Evolutionary conservation across 2,888 invertebrate species (phyloP), one percentile per base, ranked within the genome.

Genomic region (Catocala sponsa): DNA sequence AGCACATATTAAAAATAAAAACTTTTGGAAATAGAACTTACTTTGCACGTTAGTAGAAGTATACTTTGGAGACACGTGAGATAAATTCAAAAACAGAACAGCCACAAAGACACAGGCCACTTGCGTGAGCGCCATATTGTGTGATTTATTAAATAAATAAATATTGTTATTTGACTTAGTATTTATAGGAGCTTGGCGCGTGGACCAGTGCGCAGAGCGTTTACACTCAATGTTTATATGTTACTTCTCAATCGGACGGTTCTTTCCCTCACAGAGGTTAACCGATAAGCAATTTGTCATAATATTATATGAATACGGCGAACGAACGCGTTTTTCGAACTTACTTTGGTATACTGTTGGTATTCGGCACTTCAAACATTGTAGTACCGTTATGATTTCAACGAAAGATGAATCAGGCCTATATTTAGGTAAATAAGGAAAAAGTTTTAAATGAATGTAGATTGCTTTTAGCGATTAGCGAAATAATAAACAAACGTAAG

Each of bases 191-290:
- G 50, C 55, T 58, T 51, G 47, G 42, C 44, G 47, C 56, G 44
- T 60, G 32, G 46, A 35, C 42, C 60, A 74, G 41, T 75, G 66
- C 60, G 57, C 55, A 51, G 43, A 35, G 42, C 6, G 5, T 35
- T 54, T 53, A 51, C 25, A 49, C 33, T 41, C 50, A 48, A 50
- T 60, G 43, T 66, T 64, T 73, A 68, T 64, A 61, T 62, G 60
- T 66, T 62, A 56, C 33, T 50, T 41, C 48, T 51, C 50, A 49
- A 51, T 42, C 48, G 52, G 32, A 46, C 69, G 76, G 78, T 74
- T 65, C 68, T 66, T 77, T 67, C 72, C 76, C 76, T 32, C 51
- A 13, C 41, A 44, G 51, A 62, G 48, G 59, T 48, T 56, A 46
- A 25, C 13, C 47, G 70, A 70, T 70, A 72, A 69, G 64, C 12